Percentiles rank a stretch among this genome's conserved stretches.
Conservation (phyloP, 2,797 vertebrate genomes). For the Tadarida brasiliensis region DNA sequence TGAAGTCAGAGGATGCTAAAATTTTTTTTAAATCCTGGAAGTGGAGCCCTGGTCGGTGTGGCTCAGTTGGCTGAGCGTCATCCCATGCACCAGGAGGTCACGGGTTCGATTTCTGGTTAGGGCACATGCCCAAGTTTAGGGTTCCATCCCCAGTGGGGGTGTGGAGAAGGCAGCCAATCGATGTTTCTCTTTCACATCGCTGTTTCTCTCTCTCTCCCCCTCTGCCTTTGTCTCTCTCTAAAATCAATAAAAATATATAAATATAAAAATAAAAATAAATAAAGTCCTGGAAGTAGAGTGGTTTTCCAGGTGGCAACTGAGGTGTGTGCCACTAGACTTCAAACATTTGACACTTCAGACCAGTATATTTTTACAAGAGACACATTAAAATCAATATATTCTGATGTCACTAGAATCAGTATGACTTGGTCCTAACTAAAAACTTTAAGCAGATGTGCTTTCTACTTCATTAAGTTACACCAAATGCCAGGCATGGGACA, state of each 20-base stretch:
- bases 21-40: background rate
- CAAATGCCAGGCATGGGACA: background rate
- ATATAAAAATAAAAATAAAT: too few species aligned
- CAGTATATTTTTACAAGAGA: background rate
- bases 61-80: too few species aligned
- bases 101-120: too few species aligned
- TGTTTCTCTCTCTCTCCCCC: too few species aligned
- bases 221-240: too few species aligned
- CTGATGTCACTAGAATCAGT: constrained; percentile 38
- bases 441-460: constrained; percentile 11
- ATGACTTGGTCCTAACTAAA: background rate
- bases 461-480: background rate
- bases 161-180: too few species aligned
- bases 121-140: too few species aligned
- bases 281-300: background rate
- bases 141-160: too few species aligned
- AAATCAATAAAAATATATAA: too few species aligned
- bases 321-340: background rate
- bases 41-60: too few species aligned
- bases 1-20: background rate
- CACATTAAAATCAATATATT: background rate
- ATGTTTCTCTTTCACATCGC: too few species aligned
- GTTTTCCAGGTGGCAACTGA: background rate
- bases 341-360: background rate
- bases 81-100: too few species aligned